These are phyloP conservation scores for Corvus hawaiiensis DNA, from an alignment of 2,113 vertebrate species.

Conservation along the genomic window DNA sequence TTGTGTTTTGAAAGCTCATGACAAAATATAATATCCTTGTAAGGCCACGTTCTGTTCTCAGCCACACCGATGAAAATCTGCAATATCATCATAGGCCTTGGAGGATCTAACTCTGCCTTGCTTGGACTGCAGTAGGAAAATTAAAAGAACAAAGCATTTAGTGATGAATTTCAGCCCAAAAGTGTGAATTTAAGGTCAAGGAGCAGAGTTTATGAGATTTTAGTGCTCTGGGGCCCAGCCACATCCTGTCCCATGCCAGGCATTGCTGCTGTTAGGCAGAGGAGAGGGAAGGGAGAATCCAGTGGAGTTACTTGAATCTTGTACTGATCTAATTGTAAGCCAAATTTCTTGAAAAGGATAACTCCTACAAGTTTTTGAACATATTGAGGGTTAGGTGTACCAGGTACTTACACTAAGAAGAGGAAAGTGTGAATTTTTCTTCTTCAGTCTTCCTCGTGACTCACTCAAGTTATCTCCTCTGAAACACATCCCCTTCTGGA, in stretches of 20 bases:
- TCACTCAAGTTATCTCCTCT: background rate
- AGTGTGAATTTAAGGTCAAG: background rate
- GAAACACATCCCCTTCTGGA: background rate
- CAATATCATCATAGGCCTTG: background rate
- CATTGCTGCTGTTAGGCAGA: background rate
- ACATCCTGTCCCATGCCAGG: rapidly evolving
- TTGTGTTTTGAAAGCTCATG: background rate
- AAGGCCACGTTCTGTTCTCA: background rate
- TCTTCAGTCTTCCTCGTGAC: background rate
- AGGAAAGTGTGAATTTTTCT: background rate
- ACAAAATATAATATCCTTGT: background rate
- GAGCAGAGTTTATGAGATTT: background rate
- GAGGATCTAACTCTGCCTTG: background rate
- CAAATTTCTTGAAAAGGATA: background rate
- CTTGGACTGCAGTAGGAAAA: background rate
- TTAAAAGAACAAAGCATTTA: background rate
- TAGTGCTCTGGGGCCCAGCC: background rate
- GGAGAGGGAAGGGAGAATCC: background rate
- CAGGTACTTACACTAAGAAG: background rate
- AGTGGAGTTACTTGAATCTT: background rate
- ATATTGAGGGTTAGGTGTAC: background rate
- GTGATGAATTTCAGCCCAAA: background rate
- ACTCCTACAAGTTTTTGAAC: background rate
- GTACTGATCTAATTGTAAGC: background rate
- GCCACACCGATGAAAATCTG: background rate